Conservation (phyloP, 92 coral and sea anemone species). For the Phenganax subtilis region DNA sequence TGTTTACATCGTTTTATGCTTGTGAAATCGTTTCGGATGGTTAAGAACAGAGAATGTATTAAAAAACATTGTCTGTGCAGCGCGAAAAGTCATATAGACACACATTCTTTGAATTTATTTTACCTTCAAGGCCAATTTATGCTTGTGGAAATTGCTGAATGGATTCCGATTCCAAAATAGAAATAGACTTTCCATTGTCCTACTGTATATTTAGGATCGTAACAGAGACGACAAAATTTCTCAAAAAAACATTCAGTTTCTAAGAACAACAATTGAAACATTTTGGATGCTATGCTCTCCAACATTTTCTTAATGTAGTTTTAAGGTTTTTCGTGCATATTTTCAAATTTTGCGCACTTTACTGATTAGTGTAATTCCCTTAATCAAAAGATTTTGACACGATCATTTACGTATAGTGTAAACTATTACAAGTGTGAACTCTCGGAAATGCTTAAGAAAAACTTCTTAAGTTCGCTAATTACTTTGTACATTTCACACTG, state of each 20-base stretch:
- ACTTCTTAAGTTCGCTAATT: constrained; percentile 1
- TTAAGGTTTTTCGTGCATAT: too few species aligned
- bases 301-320: too few species aligned
- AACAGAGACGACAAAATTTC: too few species aligned
- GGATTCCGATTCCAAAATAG: neutral
- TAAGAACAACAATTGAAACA: too few species aligned
- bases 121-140: neutral
- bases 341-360: too few species aligned
- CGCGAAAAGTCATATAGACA: too few species aligned
- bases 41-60: neutral
- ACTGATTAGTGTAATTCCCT: neutral
- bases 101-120: constrained; percentile 17
- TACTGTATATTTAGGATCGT: too few species aligned
- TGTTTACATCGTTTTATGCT: neutral
- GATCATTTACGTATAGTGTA: neutral
- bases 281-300: too few species aligned
- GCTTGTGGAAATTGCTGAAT: constrained; percentile 18
- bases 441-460: constrained; percentile 10
- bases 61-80: neutral
- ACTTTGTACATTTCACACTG: neutral
- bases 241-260: too few species aligned
- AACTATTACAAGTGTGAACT: neutral
- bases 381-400: constrained; percentile 15
- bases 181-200: too few species aligned
- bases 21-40: neutral